Evolutionary conservation across 2,888 invertebrate species (phyloP), one percentile per base, ranked within the genome.

Genomic region (Melanostoma scalare): DNA sequence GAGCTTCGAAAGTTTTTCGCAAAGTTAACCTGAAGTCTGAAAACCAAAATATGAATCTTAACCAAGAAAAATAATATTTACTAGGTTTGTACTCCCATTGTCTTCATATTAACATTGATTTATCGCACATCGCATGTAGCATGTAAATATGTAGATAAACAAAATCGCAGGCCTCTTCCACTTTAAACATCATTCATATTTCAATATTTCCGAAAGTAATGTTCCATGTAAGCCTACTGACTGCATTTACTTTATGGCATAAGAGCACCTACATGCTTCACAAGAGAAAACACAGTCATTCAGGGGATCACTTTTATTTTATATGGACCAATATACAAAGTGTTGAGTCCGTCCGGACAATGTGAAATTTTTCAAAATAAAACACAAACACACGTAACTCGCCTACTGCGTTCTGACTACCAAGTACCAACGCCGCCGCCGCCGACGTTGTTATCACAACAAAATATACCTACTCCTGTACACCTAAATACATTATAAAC

Each of bases 331-430:
- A 72, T 63, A 55, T 53, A 55, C 56, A 42, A 44, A 46, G 52
- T 53, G 76, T 80, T 61, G 61, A 61, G 67, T 76, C 81, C 76
- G 67, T 76, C 81, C 76, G 67, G 56, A 76, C 50, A 72, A 68
- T 76, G 69, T 38, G 33, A 60, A 38, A n/a, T 35, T 75, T 75
- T 75, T 65, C 71, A 80, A 80, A 80, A 38, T 61, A 33, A 61
- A 4, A 1, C 35, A 20, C 20, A 20, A 20, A 20, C 9, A 56
- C 35, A 56, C 65, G 65, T 56, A 56, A 56, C 20, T 20, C 20
- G 20, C 20, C 20, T 20, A 20, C 20, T 20, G 20, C 20, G 20
- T 20, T 20, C 20, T 20, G 20, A 20, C 20, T 20, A 20, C 20
- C 20, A 20, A 20, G 20, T 20, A 20, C 35, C 4, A 6, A 30